Evolutionary conservation across 2,888 invertebrate genomes (phyloP).

Genomic region (Drosophila falleni): DNA sequence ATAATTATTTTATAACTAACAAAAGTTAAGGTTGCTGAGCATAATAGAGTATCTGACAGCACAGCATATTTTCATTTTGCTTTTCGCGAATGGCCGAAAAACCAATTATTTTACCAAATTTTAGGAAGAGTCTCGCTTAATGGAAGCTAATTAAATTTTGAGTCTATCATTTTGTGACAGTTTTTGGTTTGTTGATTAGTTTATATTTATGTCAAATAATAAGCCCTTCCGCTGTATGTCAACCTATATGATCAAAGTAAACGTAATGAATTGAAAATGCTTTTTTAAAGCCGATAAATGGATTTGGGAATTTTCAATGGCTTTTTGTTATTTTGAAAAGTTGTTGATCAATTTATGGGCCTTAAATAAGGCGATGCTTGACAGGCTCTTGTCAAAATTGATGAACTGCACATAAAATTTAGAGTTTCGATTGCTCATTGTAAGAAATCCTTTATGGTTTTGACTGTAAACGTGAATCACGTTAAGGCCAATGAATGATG

Average conservation of each 20-base stretch:
- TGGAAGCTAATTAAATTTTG: slow-evolving; percentile 19
- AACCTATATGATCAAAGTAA: neutral
- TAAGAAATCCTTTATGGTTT: neutral
- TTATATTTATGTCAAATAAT: slow-evolving; percentile 6
- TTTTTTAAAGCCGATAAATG: neutral
- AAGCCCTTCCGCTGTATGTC: neutral
- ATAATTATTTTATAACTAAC: no score
- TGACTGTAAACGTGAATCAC: slow-evolving; percentile 2
- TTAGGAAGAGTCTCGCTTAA: neutral
- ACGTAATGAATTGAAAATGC: neutral
- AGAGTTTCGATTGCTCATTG: slow-evolving; percentile 28
- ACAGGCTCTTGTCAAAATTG: slow-evolving; percentile 47
- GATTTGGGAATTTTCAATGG: neutral
- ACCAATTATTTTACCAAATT: slow-evolving; percentile 36
- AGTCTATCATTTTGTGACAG: neutral
- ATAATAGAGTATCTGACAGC: neutral
- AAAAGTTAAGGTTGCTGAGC: no score
- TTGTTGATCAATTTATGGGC: slow-evolving; percentile 24
- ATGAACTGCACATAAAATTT: slow-evolving; percentile 28
- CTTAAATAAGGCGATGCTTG: slow-evolving; percentile 26
- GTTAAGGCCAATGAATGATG: slow-evolving; percentile 40
- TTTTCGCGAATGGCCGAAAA: slow-evolving; percentile 18
- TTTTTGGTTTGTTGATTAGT: slow-evolving; percentile 22
- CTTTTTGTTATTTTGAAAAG: slow-evolving; percentile 1
- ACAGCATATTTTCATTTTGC: neutral